These are phyloP conservation scores for Rhynchomys soricoides DNA, from an alignment of 2,113 vertebrate genomes.

Conservation along the genomic window DNA sequence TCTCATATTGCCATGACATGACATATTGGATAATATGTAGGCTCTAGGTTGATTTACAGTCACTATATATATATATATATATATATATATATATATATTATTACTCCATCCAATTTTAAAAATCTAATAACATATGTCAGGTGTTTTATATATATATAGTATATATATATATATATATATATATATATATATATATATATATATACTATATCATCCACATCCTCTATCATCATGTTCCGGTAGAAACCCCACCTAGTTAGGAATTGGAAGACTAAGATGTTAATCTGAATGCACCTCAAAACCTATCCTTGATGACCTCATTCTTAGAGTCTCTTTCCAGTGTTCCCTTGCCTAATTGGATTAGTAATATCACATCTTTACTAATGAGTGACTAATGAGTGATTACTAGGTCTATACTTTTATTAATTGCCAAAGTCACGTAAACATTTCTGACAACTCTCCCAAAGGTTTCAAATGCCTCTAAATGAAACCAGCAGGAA, in stretches of 20 bases:
- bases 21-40: background rate
- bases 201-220: background rate
- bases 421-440: background rate
- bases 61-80: background rate
- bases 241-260: background rate
- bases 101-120: background rate
- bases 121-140: background rate
- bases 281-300: background rate
- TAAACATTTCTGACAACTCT: background rate
- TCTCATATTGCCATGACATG: background rate
- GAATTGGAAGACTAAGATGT: background rate
- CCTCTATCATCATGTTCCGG: background rate
- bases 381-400: background rate
- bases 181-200: no score
- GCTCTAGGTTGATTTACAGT: background rate
- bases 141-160: background rate
- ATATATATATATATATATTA: background rate
- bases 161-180: no score
- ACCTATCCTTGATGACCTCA: background rate
- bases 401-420: background rate
- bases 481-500: slow-evolving; percentile 12
- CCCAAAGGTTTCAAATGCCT: background rate
- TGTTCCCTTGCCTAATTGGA: background rate
- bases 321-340: background rate
- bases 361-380: background rate